phyloP scores from a whole-genome alignment of 2,888 invertebrate species.

The Hirtodrosophila trivittata region DNA sequence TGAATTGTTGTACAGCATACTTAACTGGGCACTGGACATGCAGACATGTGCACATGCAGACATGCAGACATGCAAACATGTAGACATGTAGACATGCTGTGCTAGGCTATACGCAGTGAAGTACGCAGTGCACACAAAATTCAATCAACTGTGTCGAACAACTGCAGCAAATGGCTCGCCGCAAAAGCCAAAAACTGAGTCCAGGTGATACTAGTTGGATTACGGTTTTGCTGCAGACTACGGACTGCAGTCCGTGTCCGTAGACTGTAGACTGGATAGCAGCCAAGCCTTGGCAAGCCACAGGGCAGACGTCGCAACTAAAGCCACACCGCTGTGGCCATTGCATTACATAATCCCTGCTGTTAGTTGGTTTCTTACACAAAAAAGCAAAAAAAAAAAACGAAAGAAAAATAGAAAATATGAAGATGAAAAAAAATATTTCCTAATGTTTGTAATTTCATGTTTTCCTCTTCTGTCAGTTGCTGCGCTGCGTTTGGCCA shows the following conservation, averaged over 20 bases:
- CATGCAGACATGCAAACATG: background rate
- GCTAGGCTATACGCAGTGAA: too few species aligned
- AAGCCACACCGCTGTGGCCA: conserved; percentile 3
- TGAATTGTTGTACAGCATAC: background rate
- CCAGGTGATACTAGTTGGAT: conserved; percentile 30
- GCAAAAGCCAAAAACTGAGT: conserved; percentile 46
- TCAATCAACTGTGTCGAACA: conserved; percentile 28
- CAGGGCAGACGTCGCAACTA: conserved; percentile 8
- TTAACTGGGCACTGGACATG: background rate
- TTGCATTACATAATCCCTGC: conserved; percentile 5
- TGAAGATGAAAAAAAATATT: too few species aligned
- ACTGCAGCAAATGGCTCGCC: conserved; percentile 46
- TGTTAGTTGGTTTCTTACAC: conserved; percentile 1
- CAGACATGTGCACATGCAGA: background rate
- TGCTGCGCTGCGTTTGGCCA: too few species aligned
- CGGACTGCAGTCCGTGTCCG: background rate
- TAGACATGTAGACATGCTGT: too few species aligned
- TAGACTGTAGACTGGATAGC: too few species aligned
- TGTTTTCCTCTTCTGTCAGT: too few species aligned
- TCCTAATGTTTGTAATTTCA: too few species aligned
- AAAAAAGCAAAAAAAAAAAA: background rate
- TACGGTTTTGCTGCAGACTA: conserved; percentile 5
- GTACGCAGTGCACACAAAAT: conserved; percentile 10
- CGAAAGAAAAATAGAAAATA: too few species aligned
- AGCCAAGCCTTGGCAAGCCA: conserved; percentile 3